phyloP scores from a whole-genome alignment of 2,888 invertebrate species.

The Ophion obscuratus region DNA sequence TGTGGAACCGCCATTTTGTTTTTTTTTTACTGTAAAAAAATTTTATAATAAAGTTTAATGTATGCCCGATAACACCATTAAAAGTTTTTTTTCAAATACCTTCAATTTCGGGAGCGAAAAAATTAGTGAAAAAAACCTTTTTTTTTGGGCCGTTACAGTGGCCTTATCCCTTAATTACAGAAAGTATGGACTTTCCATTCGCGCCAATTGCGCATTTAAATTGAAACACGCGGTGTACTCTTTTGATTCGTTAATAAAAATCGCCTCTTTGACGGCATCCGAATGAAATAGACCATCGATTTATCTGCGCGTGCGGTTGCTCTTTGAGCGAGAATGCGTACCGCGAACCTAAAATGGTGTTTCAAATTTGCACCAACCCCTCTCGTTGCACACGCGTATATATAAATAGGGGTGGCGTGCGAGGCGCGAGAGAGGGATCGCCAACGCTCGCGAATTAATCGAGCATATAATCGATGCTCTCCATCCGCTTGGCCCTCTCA shows the following conservation, averaged over 20 bases:
- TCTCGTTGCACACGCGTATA: not conserved
- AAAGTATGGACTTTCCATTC: too few species aligned
- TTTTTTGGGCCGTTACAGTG: too few species aligned
- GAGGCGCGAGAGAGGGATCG: conserved; percentile 56
- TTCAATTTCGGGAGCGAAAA: too few species aligned
- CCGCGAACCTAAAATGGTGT: conserved; percentile 6
- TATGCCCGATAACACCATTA: too few species aligned
- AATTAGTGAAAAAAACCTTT: too few species aligned
- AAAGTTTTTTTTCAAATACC: too few species aligned
- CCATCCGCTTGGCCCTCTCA: conserved; percentile 64
- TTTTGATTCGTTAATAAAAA: not conserved
- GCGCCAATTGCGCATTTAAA: not conserved
- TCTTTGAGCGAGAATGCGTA: not conserved
- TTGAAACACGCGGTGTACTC: not conserved
- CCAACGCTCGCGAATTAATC: conserved; percentile 81
- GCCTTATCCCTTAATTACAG: too few species aligned
- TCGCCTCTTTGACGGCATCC: not conserved
- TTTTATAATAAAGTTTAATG: too few species aligned
- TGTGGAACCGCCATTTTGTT: too few species aligned
- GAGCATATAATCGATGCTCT: conserved; percentile 83
- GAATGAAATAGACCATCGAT: not conserved
- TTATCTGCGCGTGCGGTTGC: not conserved
- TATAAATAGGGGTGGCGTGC: conserved; percentile 31
- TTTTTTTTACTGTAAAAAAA: too few species aligned
- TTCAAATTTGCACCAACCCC: conserved; percentile 27